Evolutionary conservation across 2,888 invertebrate genomes (phyloP).

Genomic region (Machimus rusticus): DNA sequence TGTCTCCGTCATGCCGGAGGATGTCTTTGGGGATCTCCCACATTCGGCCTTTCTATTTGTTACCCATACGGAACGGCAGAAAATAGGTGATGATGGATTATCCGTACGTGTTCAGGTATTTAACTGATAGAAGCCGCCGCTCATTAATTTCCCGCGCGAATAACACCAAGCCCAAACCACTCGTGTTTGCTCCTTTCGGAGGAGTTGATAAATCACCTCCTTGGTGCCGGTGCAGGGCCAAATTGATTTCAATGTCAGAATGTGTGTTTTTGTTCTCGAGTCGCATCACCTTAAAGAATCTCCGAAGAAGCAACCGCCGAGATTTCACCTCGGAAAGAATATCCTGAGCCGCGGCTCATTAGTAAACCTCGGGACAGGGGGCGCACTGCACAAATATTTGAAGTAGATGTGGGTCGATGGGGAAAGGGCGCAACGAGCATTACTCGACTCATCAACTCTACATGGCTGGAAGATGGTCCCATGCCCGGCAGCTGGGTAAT

Average conservation of each 20-base stretch:
- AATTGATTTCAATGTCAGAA: conserved; percentile 39
- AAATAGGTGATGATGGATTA: conserved; percentile 46
- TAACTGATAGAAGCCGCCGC: conserved; percentile 39
- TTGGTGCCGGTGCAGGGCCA: not conserved
- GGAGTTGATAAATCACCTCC: conserved; percentile 38
- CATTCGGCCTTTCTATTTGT: conserved; percentile 26
- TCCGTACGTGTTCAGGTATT: conserved; percentile 47
- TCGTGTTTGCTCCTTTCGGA: conserved; percentile 17
- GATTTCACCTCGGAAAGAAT: too few relatives aligned
- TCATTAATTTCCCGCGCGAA: conserved; percentile 39
- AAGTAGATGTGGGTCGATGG: not conserved
- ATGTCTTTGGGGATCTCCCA: conserved; percentile 13
- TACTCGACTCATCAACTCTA: not conserved
- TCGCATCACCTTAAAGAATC: not conserved
- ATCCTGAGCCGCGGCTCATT: not conserved
- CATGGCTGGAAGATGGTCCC: not conserved
- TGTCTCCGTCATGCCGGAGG: not conserved
- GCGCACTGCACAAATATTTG: not conserved
- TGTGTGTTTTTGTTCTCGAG: conserved; percentile 6
- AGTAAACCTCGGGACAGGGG: not conserved
- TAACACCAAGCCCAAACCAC: not conserved
- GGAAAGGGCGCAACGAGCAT: not conserved
- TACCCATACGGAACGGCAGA: conserved; percentile 15
- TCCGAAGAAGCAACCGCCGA: not conserved
- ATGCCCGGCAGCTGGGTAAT: not conserved